Evolutionary conservation across 2,888 invertebrate genomes (phyloP).

Genomic region (Hirtodrosophila trivittata): DNA sequence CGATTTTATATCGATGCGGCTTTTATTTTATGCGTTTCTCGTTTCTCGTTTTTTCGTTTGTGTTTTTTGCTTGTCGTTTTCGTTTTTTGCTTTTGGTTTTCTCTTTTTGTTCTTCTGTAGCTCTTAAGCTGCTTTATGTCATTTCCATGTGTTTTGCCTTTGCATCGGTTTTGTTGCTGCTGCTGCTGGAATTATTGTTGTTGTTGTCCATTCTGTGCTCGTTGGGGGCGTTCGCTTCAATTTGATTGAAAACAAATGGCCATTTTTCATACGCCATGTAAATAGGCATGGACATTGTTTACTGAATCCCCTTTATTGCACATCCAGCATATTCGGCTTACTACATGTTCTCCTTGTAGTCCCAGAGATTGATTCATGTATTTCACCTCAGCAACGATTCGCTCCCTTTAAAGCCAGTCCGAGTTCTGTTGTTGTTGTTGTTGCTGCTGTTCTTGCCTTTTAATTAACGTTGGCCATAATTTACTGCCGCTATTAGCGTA

Average conservation of each 20-base stretch:
- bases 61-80: constrained; percentile 7
- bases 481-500: constrained; percentile 43
- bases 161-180: constrained; percentile 19
- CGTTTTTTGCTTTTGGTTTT: constrained; percentile 19
- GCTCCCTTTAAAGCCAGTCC: not conserved
- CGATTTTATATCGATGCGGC: constrained; percentile 37
- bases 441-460: constrained; percentile 23
- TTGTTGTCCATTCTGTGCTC: constrained; percentile 34
- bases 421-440: not conserved
- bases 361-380: constrained; percentile 61
- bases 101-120: constrained; percentile 10
- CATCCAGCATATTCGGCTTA: constrained; percentile 21
- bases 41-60: constrained; percentile 1
- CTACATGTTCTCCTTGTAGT: constrained; percentile 56
- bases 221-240: constrained; percentile 36
- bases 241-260: constrained; percentile 57
- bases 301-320: constrained; percentile 22
- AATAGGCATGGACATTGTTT: constrained; percentile 69
- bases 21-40: constrained; percentile 32
- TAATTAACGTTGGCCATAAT: constrained; percentile 57
- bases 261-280: constrained; percentile 73
- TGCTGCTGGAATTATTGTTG: constrained; percentile 22
- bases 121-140: constrained; percentile 71
- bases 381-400: too few relatives aligned
- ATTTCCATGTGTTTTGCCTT: constrained; percentile 38